Conservation (phyloP, 1,140 invertebrate species). For the Spodoptera litura region DNA sequence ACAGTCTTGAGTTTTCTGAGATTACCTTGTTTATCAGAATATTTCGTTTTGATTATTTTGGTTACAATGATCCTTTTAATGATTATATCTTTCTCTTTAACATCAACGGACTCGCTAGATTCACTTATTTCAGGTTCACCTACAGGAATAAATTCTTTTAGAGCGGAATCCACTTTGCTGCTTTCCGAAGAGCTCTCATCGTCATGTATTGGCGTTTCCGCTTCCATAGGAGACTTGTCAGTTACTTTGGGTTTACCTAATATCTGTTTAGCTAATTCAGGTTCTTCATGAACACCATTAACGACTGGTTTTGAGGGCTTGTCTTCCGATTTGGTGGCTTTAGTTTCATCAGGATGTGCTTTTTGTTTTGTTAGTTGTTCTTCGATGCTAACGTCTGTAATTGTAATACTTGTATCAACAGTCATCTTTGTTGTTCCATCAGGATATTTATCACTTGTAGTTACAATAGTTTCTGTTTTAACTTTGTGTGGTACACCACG, state of each 20-base stretch:
- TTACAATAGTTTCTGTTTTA: constrained; percentile 75
- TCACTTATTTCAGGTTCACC: constrained; percentile 68
- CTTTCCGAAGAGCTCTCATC: constrained; percentile 70
- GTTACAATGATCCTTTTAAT: constrained; percentile 65
- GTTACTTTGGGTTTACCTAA: not conserved
- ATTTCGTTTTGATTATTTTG: constrained; percentile 58
- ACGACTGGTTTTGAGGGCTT: not conserved
- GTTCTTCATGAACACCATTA: not conserved
- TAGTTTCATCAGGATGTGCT: not conserved
- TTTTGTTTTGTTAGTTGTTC: constrained; percentile 45
- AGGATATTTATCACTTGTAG: constrained; percentile 81
- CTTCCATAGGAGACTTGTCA: constrained; percentile 41
- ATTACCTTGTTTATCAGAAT: constrained; percentile 54
- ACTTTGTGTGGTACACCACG: constrained; percentile 71
- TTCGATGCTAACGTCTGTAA: constrained; percentile 61
- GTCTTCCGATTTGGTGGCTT: not conserved
- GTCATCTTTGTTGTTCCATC: constrained; percentile 67
- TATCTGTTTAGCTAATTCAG: not conserved
- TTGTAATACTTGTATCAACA: constrained; percentile 63
- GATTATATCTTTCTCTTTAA: constrained; percentile 68
- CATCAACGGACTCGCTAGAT: constrained; percentile 64
- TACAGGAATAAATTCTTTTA: constrained; percentile 69
- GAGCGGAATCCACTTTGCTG: constrained; percentile 73
- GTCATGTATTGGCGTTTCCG: constrained; percentile 51
- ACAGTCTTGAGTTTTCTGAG: constrained; percentile 50